These are phyloP conservation scores for Nebria ingens DNA, from an alignment of 1,140 invertebrate species.

Conservation along the genomic window DNA sequence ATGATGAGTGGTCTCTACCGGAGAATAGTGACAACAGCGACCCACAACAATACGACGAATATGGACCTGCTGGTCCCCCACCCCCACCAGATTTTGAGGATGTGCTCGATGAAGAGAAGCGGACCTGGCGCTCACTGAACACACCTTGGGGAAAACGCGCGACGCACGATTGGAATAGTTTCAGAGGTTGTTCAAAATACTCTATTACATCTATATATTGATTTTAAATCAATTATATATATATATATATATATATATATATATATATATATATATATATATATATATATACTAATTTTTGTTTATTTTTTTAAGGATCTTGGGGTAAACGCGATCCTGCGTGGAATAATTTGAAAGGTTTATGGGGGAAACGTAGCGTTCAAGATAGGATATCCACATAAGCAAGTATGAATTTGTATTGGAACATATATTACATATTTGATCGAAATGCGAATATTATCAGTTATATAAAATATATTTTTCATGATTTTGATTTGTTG, in stretches of 20 bases:
- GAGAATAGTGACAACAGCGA: conserved; percentile 20
- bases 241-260: too few relatives aligned
- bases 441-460: not conserved
- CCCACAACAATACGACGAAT: conserved; percentile 17
- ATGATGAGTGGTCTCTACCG: conserved; percentile 26
- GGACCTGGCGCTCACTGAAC: conserved; percentile 49
- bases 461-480: too few relatives aligned
- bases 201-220: not conserved
- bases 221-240: not conserved
- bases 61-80: conserved; percentile 14
- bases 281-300: too few relatives aligned
- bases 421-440: not conserved
- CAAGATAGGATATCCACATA: conserved; percentile 10
- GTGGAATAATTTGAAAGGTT: conserved; percentile 61
- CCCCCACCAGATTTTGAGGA: conserved; percentile 19
- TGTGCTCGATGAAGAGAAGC: conserved; percentile 38
- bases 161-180: conserved; percentile 45
- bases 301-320: conserved; percentile 34
- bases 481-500: too few relatives aligned
- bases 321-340: conserved; percentile 60
- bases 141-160: conserved; percentile 52
- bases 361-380: conserved; percentile 53
- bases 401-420: not conserved
- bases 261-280: too few relatives aligned
- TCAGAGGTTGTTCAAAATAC: conserved; percentile 38